Conservation (phyloP, 2,113 vertebrate species). For the Gorsachius goisagi region DNA sequence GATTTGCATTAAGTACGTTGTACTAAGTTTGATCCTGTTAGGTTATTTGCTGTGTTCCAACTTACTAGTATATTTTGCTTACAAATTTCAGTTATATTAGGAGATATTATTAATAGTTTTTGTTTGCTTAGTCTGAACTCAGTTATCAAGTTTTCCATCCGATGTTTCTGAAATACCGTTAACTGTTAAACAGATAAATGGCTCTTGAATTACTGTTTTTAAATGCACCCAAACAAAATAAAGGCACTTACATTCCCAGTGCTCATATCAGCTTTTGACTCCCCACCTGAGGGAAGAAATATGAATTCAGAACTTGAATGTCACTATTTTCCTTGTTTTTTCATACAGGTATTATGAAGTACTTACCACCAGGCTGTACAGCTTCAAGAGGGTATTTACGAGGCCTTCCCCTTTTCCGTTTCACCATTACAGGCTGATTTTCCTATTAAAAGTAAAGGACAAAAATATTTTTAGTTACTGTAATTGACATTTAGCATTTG, state of each 20-base stretch:
- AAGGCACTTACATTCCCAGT: slow-evolving; percentile 71
- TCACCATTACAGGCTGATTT: slow-evolving; percentile 71
- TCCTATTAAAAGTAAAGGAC: slow-evolving; percentile 29
- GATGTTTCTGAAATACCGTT: background rate
- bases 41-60: background rate
- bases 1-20: background rate
- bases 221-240: slow-evolving; percentile 52
- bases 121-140: background rate
- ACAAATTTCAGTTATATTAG: background rate
- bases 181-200: background rate
- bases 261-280: slow-evolving; percentile 69
- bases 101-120: background rate
- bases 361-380: slow-evolving; percentile 69
- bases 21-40: background rate
- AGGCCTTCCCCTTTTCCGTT: slow-evolving; percentile 78
- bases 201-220: slow-evolving; percentile 5
- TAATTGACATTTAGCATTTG: background rate
- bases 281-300: slow-evolving; percentile 73
- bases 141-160: background rate
- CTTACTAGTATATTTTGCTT: background rate
- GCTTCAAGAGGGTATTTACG: slow-evolving; percentile 77
- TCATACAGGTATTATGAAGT: background rate
- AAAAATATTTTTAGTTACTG: background rate
- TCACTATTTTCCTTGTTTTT: background rate
- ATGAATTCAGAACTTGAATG: slow-evolving; percentile 59